These are phyloP conservation scores for Petrocephalus sullivani DNA, from an alignment of 2,797 vertebrate genomes.

Conservation along the genomic window DNA sequence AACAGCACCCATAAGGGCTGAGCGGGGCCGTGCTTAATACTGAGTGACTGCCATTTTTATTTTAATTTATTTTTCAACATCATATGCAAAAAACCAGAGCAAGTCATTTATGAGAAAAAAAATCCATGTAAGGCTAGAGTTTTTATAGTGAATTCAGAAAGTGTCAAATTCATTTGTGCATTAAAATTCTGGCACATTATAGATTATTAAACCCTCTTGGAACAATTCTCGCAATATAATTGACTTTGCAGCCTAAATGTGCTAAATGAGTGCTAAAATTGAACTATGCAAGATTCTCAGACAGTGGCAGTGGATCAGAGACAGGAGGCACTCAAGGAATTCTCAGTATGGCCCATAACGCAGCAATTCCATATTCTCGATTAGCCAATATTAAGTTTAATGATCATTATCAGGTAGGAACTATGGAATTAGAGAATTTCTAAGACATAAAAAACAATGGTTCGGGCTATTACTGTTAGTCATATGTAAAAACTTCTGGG, in stretches of 20 bases:
- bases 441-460: not conserved
- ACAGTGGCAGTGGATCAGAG: not conserved
- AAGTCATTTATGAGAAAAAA: not conserved
- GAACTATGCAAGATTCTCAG: not conserved
- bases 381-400: not conserved
- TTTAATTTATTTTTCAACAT: not conserved
- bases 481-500: not conserved
- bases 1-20: not conserved
- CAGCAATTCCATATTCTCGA: not conserved
- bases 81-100: not conserved
- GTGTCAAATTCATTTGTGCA: not conserved
- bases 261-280: not conserved
- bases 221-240: constrained; percentile 61
- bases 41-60: constrained; percentile 6
- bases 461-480: not conserved
- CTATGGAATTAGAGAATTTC: not conserved
- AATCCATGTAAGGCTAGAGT: no score
- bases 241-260: not conserved
- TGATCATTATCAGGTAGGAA: not conserved
- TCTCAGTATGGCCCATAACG: not conserved
- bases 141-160: not conserved
- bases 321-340: not conserved
- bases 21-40: not conserved
- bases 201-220: constrained; percentile 34
- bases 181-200: not conserved